Conservation (phyloP, 2,888 invertebrate species). For the Craniophora ligustri region DNA sequence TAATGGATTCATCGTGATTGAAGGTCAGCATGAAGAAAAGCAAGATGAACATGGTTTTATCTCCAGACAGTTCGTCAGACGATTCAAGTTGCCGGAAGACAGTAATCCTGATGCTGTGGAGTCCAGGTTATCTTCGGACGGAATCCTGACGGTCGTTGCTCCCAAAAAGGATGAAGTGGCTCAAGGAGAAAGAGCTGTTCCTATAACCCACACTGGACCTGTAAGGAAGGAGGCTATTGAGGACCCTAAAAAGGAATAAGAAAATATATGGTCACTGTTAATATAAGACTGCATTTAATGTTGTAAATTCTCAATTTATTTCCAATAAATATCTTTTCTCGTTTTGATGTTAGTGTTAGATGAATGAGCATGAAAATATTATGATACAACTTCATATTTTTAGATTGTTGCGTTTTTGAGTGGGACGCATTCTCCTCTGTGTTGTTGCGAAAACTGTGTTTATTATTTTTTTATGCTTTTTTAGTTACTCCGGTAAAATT, state of each 20-base stretch:
- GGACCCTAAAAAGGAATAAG: slow-evolving; percentile 43
- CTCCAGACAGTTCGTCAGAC: slow-evolving; percentile 91
- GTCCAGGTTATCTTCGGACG: slow-evolving; percentile 93
- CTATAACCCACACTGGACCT: slow-evolving; percentile 89
- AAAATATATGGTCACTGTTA: slow-evolving; percentile 10
- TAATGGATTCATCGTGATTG: slow-evolving; percentile 91
- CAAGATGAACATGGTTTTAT: slow-evolving; percentile 93
- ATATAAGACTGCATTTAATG: slow-evolving; percentile 36
- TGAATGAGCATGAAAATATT: no score
- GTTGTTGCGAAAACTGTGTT: slow-evolving; percentile 8
- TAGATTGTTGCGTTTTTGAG: slow-evolving; percentile 5
- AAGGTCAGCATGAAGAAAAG: slow-evolving; percentile 94
- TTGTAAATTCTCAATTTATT: slow-evolving; percentile 25
- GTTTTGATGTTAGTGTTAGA: no score
- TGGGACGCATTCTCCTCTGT: slow-evolving; percentile 2
- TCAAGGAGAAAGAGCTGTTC: slow-evolving; percentile 85
- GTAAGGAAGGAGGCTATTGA: slow-evolving; percentile 74
- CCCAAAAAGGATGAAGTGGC: slow-evolving; percentile 78
- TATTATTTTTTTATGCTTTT: slow-evolving; percentile 1
- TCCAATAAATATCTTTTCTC: background rate
- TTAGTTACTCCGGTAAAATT: background rate
- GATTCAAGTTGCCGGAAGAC: slow-evolving; percentile 92
- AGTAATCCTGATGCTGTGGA: slow-evolving; percentile 91
- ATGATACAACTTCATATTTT: slow-evolving; percentile 29
- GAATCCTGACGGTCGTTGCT: slow-evolving; percentile 91